Evolutionary conservation across 2,113 vertebrate genomes (phyloP), one percentile per base, ranked within the genome.

Genomic region (Athene noctua): DNA sequence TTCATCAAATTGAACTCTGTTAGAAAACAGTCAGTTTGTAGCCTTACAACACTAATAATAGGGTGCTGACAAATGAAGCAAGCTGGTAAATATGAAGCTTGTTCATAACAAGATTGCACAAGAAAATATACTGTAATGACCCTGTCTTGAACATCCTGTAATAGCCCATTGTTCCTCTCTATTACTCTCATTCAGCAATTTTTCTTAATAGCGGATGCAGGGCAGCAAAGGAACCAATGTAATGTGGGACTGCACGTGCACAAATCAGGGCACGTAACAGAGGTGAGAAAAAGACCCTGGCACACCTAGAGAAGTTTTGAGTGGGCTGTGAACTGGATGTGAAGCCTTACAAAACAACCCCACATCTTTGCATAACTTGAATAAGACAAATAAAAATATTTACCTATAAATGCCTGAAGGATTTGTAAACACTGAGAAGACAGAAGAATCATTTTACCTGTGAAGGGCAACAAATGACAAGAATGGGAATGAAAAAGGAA

Each of bases 81-180:
- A 89, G 57, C 77, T 78, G 55, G 92, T 90, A 94, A 96, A 90
- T 79, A 74, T 1, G 7, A 86, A 89, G 63, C 83, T 94, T 79
- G 68, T 63, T 68, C 80, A 72, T 92, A 96, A 96, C 80, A 96
- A 86, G 77, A 95, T 68, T 94, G 92, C 80, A 79, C 91, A 94
- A 95, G 90, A 95, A 96, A 95, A 95, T 89, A 96, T n/a, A 96
- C 94, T 94, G 77, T 57, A 96, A 91, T 96, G 92, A 96, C 94
- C 94, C 88, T 63, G 68, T 78, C 92, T 94, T 71, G 75, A 92
- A 96, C 91, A 97, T 96, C 94, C 96, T 95, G 92, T 91, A 84
- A 95, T 46, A 72, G 79, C 47, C 92, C 83, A 94, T 96, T 96
- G 94, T 96, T 94, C 94, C 73, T 81, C 72, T 63, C 90, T 74